Conservation (phyloP, 2,113 vertebrate species). For the Epinephelus moara region DNA sequence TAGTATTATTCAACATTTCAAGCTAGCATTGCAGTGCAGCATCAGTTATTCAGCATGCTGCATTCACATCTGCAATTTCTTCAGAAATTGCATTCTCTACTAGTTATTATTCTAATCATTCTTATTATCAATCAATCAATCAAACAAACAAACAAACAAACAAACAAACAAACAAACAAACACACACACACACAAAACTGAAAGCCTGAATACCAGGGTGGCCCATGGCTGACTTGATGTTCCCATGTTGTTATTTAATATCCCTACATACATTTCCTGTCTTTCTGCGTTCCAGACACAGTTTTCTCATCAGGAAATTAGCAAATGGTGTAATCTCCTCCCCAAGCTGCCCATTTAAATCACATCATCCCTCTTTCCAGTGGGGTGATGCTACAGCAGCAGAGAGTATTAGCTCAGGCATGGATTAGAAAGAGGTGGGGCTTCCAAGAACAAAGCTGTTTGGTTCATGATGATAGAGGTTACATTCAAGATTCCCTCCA, state of each 20-base stretch:
- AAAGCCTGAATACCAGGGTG: background rate
- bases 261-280: constrained; percentile 9
- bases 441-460: constrained; percentile 31
- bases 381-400: constrained; percentile 24
- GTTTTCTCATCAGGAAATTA: constrained; percentile 56
- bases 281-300: constrained; percentile 27
- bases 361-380: constrained; percentile 48
- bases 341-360: constrained; percentile 48
- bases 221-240: background rate
- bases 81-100: too few species aligned
- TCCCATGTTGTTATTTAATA: constrained; percentile 22
- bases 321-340: constrained; percentile 57
- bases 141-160: too few species aligned
- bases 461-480: constrained; percentile 35
- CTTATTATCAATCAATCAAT: too few species aligned
- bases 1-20: too few species aligned
- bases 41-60: too few species aligned
- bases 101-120: too few species aligned
- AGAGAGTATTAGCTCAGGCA: constrained; percentile 36
- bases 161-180: too few species aligned
- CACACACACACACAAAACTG: background rate
- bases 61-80: too few species aligned
- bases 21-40: too few species aligned
- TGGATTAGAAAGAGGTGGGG: constrained; percentile 61
- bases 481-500: background rate